A percentile compares a stretch with the other conserved stretches of the same genome.
Conservation (phyloP, 2,888 invertebrate genomes). For the Callimorpha dominula region DNA sequence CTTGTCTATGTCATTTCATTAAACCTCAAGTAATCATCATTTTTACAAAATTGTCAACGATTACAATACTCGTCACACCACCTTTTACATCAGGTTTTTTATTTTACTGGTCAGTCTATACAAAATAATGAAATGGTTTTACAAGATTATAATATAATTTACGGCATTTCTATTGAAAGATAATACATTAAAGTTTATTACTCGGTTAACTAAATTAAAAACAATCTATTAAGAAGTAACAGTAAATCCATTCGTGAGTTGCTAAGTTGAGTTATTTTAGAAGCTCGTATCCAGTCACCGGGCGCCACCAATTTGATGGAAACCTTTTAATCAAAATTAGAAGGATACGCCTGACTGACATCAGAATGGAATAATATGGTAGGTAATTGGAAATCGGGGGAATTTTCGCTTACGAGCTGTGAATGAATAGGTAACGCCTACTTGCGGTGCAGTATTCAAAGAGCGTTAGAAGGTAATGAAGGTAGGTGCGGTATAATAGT, state of each 20-base stretch:
- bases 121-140: too few relatives aligned
- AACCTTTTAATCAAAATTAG: conserved; percentile 1
- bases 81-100: background rate
- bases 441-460: background rate
- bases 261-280: background rate
- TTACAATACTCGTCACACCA: background rate
- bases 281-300: background rate
- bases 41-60: background rate
- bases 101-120: too few relatives aligned
- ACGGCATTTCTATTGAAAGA: background rate
- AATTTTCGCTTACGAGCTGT: background rate
- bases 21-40: background rate
- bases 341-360: background rate
- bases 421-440: background rate
- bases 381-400: conserved; percentile 17
- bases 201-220: background rate
- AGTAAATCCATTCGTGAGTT: background rate
- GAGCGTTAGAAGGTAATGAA: background rate
- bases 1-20: too few relatives aligned
- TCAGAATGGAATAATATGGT: background rate
- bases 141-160: too few relatives aligned
- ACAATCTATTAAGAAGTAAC: background rate
- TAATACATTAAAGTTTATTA: background rate
- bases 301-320: background rate
- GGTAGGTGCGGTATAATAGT: background rate